Evolutionary conservation across 2,113 vertebrate species (phyloP).

Genomic region (Dolichotis patagonum): DNA sequence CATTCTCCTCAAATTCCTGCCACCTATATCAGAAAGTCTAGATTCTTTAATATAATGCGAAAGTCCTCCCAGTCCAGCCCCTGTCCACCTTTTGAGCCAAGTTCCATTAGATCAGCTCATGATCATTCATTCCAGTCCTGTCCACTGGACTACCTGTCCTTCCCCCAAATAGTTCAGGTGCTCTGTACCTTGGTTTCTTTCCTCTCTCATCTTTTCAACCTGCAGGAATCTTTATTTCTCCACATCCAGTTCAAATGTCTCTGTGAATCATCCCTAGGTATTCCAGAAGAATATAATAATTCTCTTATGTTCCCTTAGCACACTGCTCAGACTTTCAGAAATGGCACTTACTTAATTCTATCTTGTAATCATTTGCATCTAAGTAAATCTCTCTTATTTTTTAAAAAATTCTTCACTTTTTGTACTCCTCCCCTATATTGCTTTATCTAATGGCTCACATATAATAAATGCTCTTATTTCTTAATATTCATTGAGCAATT

Average conservation of each 20-base stretch:
- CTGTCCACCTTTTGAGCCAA: neutral
- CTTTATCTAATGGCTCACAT: neutral
- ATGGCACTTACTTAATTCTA: neutral
- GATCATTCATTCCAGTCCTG: neutral
- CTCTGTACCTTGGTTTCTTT: neutral
- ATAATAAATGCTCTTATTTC: neutral
- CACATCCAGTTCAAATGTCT: neutral
- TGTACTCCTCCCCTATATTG: neutral
- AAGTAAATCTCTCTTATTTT: neutral
- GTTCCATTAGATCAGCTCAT: neutral
- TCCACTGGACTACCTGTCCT: neutral
- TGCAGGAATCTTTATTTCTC: neutral
- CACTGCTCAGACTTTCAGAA: neutral
- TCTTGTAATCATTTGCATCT: neutral
- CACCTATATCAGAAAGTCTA: neutral
- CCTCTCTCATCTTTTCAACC: neutral
- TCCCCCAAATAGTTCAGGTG: neutral
- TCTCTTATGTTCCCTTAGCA: neutral
- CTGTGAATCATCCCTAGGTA: neutral
- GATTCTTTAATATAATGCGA: neutral
- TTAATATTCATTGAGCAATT: conserved; percentile 47
- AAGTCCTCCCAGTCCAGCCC: neutral
- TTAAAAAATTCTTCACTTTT: conserved; percentile 10
- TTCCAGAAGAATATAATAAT: neutral
- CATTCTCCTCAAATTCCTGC: neutral